Conservation (phyloP, 1,140 invertebrate genomes). For the Euura saliciscinereae region DNA sequence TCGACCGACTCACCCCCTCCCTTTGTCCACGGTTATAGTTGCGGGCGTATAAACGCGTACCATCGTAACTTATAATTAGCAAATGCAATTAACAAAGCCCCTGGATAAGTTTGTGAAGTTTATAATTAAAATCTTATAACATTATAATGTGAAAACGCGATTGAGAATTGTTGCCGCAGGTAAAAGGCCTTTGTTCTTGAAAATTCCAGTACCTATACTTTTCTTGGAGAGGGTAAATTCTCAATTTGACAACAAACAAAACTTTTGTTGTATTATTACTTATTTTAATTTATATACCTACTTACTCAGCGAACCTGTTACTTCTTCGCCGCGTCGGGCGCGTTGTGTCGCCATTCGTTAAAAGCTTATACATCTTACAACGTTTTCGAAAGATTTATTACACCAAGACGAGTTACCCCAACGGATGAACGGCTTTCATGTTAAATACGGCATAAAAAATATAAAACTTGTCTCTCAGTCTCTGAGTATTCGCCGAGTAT, state of each 20-base stretch:
- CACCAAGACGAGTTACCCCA: not conserved
- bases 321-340: too few species aligned
- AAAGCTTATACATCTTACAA: too few species aligned
- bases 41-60: not conserved
- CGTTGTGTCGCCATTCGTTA: too few species aligned
- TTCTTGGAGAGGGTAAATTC: too few species aligned
- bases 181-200: too few species aligned
- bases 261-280: too few species aligned
- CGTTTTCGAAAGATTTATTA: not conserved
- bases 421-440: not conserved
- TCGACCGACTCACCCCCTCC: not conserved
- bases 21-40: slow-evolving; percentile 2
- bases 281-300: too few species aligned
- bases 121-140: slow-evolving; percentile 5
- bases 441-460: not conserved
- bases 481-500: not conserved
- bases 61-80: not conserved
- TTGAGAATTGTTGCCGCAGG: not conserved
- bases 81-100: slow-evolving; percentile 4
- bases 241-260: too few species aligned
- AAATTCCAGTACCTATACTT: too few species aligned
- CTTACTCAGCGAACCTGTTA: too few species aligned
- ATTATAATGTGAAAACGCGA: not conserved
- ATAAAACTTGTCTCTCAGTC: not conserved
- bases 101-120: not conserved